Base-by-base conservation (phyloP, 2,113 vertebrate species). In the Centrocercus urophasianus region DNA sequence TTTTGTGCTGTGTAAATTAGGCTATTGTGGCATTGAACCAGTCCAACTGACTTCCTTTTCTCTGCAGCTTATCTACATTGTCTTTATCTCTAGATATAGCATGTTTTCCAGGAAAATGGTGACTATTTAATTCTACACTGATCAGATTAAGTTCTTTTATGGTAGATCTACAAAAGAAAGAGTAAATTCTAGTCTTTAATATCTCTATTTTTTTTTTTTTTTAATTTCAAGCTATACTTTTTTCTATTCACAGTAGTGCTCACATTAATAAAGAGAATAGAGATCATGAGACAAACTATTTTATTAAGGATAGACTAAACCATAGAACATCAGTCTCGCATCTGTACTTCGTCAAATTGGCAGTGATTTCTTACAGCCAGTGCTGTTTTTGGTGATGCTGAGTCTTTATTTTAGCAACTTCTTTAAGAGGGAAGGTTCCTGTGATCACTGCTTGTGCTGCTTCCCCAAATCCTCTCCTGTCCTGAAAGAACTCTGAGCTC, bases 141-240 rank as follows among this genome's bases (percentile, higher is more conserved):
- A 95, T 96, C 82, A 90, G 87, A 95, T 96, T 91, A 91, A 69
- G 48, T 90, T 95, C 56, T 52, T 90, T 88, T 94, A 72, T 93
- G 72, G 28, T 73, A 91, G 20, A 75, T 65, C 25, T 86, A 74
- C 85, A 83, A 65, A 93, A 91, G 61, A 75, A 93, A 75, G 57
- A 48, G 38, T 19, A 32, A 45, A n/a, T 84, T 69, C 42, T 75
- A 32, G 83, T 71, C 42, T 76, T 38, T 64, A 69, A 59, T 96
- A 83, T 91, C 86, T 94, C 50, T 86, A 30, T 54, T 54, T 10
- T 6, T 66, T 93, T 78, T 78, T 38, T 82, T 90, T 92, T 89
- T 77, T 38, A 81, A 94, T 95, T 94, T 86, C 74, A 42, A 74
- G 45, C 52, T 89, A 45, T 95, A 61, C 84, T 52, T 83, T 69